Base-by-base conservation (phyloP, 2,888 invertebrate genomes). In the Hirtodrosophila cameraria region DNA sequence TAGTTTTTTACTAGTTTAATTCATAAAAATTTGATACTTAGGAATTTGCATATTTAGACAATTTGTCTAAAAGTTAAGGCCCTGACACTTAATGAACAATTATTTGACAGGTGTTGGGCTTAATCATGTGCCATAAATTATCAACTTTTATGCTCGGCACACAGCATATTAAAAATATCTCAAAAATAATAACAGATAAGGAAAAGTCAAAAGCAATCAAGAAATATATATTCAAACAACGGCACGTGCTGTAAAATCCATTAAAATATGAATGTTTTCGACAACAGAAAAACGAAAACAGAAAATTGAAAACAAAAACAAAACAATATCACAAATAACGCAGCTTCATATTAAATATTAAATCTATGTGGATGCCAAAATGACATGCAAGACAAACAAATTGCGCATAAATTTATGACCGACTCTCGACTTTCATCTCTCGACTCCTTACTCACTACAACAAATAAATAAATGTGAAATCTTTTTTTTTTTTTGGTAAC, bases 211-310 rank as follows among this genome's bases (percentile, higher is more conserved):
- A 58, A 60, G 57, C 66, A 71, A 75, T 69, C 61, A 59, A 64
- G 61, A 69, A 74, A 71, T 64, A 61, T 73, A 65, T 59, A 82
- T 62, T 46, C 38, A 12, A 33, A 38, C 38, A 12, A 52, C 52
- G 77, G 81, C 79, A 79, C 80, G 80, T 81, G 80, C 84, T 80
- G 80, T 77, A 83, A 81, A 79, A 65, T 67, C 84, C 75, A 81
- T 81, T 80, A 72, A 81, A 83, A 83, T 77, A 60, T 68, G 39
- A 13, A 62, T 70, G 62, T 73, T 59, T 35, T 43, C 39, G 53
- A 50, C 59, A 31, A 55, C 59, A 57, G 53, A 59, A 54, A 30
- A 36, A 61, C 49, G 43, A 45, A 31, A 68, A 28, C 35, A 60
- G 41, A 46, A 45, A 35, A 68, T 15, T 27, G 52, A 46, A 48